Evolutionary conservation across 2,797 vertebrate genomes (phyloP), one percentile per base, ranked within the genome.

Genomic region (Sebastes jordani): DNA sequence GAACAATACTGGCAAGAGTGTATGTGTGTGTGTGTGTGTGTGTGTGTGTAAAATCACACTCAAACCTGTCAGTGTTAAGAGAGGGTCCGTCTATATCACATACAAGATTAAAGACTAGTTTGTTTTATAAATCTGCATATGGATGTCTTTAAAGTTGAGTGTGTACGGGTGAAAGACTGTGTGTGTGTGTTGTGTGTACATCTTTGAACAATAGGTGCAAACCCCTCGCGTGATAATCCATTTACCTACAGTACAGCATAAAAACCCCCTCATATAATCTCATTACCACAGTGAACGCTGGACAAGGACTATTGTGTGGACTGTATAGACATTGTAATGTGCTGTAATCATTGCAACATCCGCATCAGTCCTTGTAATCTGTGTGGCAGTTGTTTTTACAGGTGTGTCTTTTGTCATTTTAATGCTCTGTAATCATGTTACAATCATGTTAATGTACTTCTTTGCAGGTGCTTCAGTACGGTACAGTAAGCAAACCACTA

Each of bases 231-330:
- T 83, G 86, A 84, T 88, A 90, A 92, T 92, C 92, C 88, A 76
- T 88, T 93, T 93, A 88, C 88, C 87, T 90, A 85, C 91, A 93
- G 78, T 67, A 59, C 46, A 67, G 79, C 80, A 90, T 90, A 88
- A 89, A 86, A 88, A 59, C 73, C 67, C 71, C 71, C 75, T 46
- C 63, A 59, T 76, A 59, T 88, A 92, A 92, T 91, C 91, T 78
- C 5, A 89, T 93, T 91, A 90, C 58, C 72, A 65, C 82, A 56
- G 27, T 86, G 80, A 81, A 66, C 32, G 72, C 74, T 79, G 91
- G 86, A 89, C 88, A 80, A 25, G 60, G 55, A 42, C 63, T 65
- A 78, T 69, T 87, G 88, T 89, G 66, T 38, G 3, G 59, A 77
- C 67, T 58, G 71, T 27, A 80, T 7, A 80, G 71, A 86, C 65